Percentiles rank a stretch among this genome's conserved stretches.
Conservation (phyloP, 2,113 vertebrate genomes). For the Mastomys natalensis region DNA sequence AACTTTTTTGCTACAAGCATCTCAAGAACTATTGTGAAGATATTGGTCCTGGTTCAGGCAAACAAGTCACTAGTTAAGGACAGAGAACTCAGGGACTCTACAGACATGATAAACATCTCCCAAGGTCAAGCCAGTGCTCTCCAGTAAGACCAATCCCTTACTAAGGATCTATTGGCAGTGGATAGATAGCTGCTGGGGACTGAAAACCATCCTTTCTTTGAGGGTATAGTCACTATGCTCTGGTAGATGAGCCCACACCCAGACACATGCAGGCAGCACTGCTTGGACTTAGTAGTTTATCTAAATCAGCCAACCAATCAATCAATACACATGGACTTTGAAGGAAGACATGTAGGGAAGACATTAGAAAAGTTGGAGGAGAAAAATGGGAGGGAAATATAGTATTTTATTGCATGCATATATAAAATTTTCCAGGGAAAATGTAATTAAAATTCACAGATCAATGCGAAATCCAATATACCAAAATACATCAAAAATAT, state of each 20-base stretch:
- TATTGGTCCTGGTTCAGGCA: not conserved
- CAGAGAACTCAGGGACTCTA: not conserved
- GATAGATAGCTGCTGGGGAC: not conserved
- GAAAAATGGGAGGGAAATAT: not conserved
- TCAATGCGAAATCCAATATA: not conserved
- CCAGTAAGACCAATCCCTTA: no score
- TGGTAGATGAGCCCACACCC: not conserved
- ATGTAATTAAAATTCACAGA: not conserved
- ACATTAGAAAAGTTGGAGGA: not conserved
- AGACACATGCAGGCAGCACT: not conserved
- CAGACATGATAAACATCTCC: rapidly evolving
- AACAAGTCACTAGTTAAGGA: not conserved
- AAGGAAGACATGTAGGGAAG: not conserved
- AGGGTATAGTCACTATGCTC: not conserved
- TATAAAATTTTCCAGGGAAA: not conserved
- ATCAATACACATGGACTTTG: not conserved
- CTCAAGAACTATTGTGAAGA: not conserved
- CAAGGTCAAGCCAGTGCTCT: not conserved
- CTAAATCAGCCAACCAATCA: not conserved
- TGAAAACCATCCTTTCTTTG: not conserved
- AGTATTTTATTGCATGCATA: not conserved
- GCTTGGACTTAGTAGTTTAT: not conserved
- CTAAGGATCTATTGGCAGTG: not conserved
- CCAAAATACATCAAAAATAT: not conserved
- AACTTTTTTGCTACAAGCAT: not conserved